Evolutionary conservation across 2,797 vertebrate genomes (phyloP), one percentile per base, ranked within the genome.

Genomic region (Pterois miles): DNA sequence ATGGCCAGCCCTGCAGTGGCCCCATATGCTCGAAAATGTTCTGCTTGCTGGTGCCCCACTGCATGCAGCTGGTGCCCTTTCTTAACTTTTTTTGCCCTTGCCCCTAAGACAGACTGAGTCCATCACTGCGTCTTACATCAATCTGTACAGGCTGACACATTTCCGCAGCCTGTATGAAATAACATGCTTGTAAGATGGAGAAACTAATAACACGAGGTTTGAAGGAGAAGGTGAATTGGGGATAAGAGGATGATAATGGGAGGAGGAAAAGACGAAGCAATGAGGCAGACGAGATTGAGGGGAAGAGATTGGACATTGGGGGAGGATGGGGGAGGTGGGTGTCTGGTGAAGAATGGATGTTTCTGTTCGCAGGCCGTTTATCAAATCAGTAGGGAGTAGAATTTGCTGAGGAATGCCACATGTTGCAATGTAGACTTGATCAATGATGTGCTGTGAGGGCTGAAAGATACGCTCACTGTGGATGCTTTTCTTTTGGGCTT

Each of bases 371-470:
- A 70, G 72, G 79, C 68, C 78, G 88, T 93, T 92, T 88, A 93
- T 93, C 89, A 82, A 77, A 89, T 88, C 89, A 86, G 85, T 73
- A 67, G 86, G 89, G 88, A 89, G 83, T 66, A 86, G 77, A 86
- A 80, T 83, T 86, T 80, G 76, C 87, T 76, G 86, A 91, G 86
- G 92, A 92, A 90, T 91, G 86, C 86, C 84, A 87, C 86, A 87
- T 93, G 91, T 90, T 92, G 87, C 81, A 84, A 87, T 65, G 78
- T 29, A 66, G 81, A 79, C 63, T 85, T 91, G 91, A 91, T 93
- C 91, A 91, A 78, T 91, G 88, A 82, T 85, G 87, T 84, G 84
- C 76, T 69, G 59, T 11, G 59, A 87, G 82, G 81, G 81, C 79
- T 78, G 71, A 46, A 46, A 71, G 80, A 90, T 75, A 72, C 33